These are phyloP conservation scores for Actenoides lindsayi DNA, from an alignment of 2,113 vertebrate species.

Conservation along the genomic window DNA sequence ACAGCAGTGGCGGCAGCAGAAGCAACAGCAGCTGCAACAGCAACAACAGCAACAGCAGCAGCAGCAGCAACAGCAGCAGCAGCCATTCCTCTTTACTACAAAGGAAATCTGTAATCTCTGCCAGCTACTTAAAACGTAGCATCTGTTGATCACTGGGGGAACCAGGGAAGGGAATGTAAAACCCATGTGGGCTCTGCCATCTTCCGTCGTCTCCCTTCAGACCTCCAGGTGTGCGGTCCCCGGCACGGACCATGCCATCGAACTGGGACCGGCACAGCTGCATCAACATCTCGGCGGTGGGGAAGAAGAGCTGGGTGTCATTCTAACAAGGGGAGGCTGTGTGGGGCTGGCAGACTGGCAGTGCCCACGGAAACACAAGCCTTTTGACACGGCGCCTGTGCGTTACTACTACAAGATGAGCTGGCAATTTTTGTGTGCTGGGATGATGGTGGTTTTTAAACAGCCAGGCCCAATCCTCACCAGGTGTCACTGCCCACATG, in stretches of 20 bases:
- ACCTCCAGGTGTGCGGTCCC: not conserved
- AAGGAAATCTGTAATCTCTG: slow-evolving; percentile 69
- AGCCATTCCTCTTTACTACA: slow-evolving; percentile 65
- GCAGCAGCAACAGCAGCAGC: not conserved
- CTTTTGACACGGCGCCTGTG: not conserved
- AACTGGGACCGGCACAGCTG: slow-evolving; percentile 23
- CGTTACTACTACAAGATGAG: not conserved
- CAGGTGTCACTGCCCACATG: not conserved
- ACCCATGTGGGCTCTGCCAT: not conserved
- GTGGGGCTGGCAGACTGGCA: slow-evolving; percentile 6
- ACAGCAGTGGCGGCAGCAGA: not conserved
- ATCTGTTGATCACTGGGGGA: slow-evolving; percentile 71
- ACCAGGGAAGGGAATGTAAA: not conserved
- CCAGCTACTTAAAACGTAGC: slow-evolving; percentile 51
- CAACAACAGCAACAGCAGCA: not conserved
- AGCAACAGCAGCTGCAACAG: slow-evolving; percentile 1
- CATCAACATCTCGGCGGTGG: slow-evolving; percentile 27
- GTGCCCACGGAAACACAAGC: not conserved
- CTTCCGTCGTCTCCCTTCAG: slow-evolving; percentile 14
- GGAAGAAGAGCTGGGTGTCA: slow-evolving; percentile 14
- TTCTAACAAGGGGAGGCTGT: slow-evolving; percentile 45
- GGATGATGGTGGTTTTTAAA: not conserved
- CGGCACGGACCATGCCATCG: not conserved
- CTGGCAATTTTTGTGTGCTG: not conserved
- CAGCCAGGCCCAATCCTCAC: not conserved